Percentiles rank a stretch among this genome's conserved stretches.
Conservation (phyloP, 2,113 vertebrate genomes). For the Sorex araneus region DNA sequence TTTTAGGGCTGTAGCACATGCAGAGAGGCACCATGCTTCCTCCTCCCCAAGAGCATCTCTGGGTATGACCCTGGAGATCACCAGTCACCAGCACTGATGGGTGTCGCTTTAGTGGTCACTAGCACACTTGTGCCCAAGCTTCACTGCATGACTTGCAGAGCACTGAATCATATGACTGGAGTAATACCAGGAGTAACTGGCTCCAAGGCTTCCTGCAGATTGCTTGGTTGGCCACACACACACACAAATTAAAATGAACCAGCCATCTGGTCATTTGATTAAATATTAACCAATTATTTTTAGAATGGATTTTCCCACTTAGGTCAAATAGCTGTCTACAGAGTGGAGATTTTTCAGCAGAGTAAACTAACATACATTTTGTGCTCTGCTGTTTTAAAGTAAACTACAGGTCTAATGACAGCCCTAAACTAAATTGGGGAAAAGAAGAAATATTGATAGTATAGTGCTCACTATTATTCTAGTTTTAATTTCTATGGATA, state of each 20-base stretch:
- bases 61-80: no score
- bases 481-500: background rate
- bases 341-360: background rate
- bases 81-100: no score
- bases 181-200: no score
- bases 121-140: no score
- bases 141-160: no score
- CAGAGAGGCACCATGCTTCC: no score
- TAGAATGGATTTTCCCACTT: background rate
- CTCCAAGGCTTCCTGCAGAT: no score
- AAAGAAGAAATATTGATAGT: background rate
- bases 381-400: background rate
- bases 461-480: background rate
- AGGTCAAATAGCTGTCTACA: background rate
- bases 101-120: no score
- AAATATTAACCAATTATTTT: conserved; percentile 10
- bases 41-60: no score
- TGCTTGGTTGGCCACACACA: no score
- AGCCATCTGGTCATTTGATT: conserved; percentile 61
- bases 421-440: background rate
- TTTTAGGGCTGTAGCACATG: no score
- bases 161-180: no score
- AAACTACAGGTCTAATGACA: background rate
- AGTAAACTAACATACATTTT: background rate
- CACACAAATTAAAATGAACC: background rate